A percentile compares a stretch with the other conserved stretches of the same genome.
These are phyloP conservation scores for Ceyx melanurus DNA, from an alignment of 2,113 vertebrate species.

Conservation along the genomic window DNA sequence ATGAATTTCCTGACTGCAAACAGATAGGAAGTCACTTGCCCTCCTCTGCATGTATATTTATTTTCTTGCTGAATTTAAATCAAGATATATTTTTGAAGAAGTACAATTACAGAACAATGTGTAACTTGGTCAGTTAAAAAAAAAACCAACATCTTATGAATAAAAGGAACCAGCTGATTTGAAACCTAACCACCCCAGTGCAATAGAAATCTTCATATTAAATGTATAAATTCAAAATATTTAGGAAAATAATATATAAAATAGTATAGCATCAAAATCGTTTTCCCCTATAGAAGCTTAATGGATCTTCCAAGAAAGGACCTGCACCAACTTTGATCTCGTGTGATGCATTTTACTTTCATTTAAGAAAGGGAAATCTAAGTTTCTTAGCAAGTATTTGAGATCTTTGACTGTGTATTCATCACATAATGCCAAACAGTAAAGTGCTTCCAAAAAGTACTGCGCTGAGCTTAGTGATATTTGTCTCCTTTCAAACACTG, in stretches of 20 bases:
- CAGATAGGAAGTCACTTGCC: not conserved
- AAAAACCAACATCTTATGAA: not conserved
- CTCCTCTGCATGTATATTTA: not conserved
- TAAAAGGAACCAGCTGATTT: not conserved
- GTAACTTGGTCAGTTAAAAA: not conserved
- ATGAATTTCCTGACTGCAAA: not conserved
- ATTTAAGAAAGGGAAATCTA: not conserved
- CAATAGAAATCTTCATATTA: not conserved
- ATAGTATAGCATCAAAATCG: not conserved
- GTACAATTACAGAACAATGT: not conserved
- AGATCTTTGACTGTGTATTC: not conserved
- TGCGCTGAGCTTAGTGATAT: constrained; percentile 2
- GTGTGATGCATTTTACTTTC: no score
- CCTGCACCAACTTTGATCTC: not conserved
- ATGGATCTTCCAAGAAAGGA: not conserved
- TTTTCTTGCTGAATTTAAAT: constrained; percentile 12
- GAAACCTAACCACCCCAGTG: not conserved
- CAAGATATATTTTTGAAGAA: not conserved
- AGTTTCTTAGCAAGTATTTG: not conserved
- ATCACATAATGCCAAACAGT: not conserved
- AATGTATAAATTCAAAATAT: not conserved
- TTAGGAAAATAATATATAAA: not conserved
- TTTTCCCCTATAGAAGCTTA: not conserved
- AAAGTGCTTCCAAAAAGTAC: constrained; percentile 11
- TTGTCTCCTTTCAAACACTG: constrained; percentile 34